Evolutionary conservation across 2,888 invertebrate genomes (phyloP).

Genomic region (Caenorhabditis drosophilae): DNA sequence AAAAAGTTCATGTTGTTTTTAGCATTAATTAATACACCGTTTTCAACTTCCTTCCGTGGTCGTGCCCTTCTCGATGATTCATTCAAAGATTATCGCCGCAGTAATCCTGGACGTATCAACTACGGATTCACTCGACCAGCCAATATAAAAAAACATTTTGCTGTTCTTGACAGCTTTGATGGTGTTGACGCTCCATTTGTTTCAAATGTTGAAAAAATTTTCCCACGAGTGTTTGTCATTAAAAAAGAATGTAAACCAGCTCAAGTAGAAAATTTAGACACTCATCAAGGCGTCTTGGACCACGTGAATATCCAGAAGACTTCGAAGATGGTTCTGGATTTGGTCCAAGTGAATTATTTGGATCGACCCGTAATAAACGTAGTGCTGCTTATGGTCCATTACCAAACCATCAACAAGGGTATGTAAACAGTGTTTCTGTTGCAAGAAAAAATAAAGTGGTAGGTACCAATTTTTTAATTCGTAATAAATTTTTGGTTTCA

Average conservation of each 20-base stretch:
- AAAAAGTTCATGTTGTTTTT: no score
- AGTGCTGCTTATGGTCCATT: constrained; percentile 14
- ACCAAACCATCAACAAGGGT: neutral
- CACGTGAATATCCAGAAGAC: constrained; percentile 21
- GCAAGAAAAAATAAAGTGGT: constrained; percentile 23
- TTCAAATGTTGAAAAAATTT: constrained; percentile 12
- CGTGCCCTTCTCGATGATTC: constrained; percentile 23
- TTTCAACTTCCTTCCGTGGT: constrained; percentile 10
- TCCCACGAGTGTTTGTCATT: constrained; percentile 28
- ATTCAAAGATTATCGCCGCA: constrained; percentile 22
- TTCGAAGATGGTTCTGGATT: constrained; percentile 22
- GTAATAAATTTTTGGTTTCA: neutral
- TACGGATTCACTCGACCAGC: constrained; percentile 14
- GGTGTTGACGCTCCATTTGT: constrained; percentile 15
- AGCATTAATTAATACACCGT: no score
- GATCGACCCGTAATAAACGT: constrained; percentile 25
- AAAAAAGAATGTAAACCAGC: constrained; percentile 13
- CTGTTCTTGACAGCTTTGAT: constrained; percentile 21
- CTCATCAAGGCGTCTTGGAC: constrained; percentile 12
- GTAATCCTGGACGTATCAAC: constrained; percentile 11
- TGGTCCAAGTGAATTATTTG: constrained; percentile 24
- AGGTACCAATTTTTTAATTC: constrained; percentile 1
- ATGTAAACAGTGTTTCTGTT: neutral
- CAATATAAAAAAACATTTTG: constrained; percentile 12
- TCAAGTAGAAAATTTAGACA: constrained; percentile 11